Percentiles rank a stretch among this genome's conserved stretches.
Evolutionary conservation across 2,888 invertebrate species (phyloP).

Genomic region (Ephialtes manifestator): DNA sequence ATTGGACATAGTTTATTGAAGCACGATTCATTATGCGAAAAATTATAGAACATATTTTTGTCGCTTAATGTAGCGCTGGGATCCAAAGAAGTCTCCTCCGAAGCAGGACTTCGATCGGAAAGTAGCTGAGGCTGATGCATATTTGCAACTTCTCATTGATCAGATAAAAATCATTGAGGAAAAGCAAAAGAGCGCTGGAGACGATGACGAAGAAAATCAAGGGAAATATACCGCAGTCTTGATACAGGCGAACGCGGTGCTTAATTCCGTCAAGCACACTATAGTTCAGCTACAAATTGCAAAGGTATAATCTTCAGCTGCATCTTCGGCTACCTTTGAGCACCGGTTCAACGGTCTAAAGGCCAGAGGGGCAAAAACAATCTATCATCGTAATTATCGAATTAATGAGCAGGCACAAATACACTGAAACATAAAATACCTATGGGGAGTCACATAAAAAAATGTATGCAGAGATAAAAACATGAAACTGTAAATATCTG

Average conservation of each 20-base stretch:
- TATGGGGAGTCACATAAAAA: background rate
- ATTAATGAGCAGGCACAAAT: background rate
- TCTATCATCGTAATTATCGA: background rate
- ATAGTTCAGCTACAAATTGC: constrained; percentile 99
- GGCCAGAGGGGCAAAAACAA: no score
- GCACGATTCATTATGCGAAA: background rate
- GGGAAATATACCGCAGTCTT: constrained; percentile 80
- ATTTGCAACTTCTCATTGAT: constrained; percentile 97
- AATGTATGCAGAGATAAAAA: background rate
- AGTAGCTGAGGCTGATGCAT: constrained; percentile 97
- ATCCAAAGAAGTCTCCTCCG: constrained; percentile 88
- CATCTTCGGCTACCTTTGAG: background rate
- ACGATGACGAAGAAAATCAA: constrained; percentile 78
- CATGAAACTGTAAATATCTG: background rate
- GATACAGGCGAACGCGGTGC: constrained; percentile 90
- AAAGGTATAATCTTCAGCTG: constrained; percentile 95
- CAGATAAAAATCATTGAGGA: constrained; percentile 91
- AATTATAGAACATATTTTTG: background rate
- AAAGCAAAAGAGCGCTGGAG: constrained; percentile 75
- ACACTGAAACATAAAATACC: background rate
- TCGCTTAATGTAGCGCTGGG: constrained; percentile 86
- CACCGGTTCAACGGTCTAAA: background rate
- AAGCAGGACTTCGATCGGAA: constrained; percentile 92
- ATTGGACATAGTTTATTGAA: no score
- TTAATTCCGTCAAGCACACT: constrained; percentile 99